These are phyloP conservation scores for Nesidiocoris tenuis DNA, from an alignment of 2,888 invertebrate genomes.

Conservation along the genomic window DNA sequence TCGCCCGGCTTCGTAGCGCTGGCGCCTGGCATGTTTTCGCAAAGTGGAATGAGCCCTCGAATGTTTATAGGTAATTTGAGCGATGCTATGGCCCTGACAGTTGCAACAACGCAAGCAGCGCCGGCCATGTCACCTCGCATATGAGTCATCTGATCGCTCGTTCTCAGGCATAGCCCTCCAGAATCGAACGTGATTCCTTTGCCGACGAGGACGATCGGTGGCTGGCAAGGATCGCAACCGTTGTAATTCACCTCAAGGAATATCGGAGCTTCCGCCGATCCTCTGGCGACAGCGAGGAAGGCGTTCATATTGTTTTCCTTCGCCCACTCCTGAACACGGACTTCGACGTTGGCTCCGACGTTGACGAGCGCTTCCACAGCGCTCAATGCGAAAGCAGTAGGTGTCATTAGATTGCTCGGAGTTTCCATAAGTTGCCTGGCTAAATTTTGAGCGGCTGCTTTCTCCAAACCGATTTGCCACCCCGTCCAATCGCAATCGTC, in stretches of 20 bases:
- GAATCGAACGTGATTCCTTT: slow-evolving; percentile 68
- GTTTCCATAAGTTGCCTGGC: slow-evolving; percentile 75
- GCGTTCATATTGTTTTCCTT: slow-evolving; percentile 76
- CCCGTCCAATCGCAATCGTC: slow-evolving; percentile 68
- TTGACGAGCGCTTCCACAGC: slow-evolving; percentile 61
- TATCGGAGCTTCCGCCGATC: slow-evolving; percentile 74
- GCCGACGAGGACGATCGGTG: slow-evolving; percentile 73
- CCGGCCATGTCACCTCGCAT: slow-evolving; percentile 88
- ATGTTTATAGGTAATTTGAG: slow-evolving; percentile 72
- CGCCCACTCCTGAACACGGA: slow-evolving; percentile 72
- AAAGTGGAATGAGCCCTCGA: slow-evolving; percentile 71
- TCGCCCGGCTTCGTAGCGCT: slow-evolving; percentile 77
- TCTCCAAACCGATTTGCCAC: slow-evolving; percentile 70
- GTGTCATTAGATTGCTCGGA: slow-evolving; percentile 77
- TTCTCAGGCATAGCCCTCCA: slow-evolving; percentile 73
- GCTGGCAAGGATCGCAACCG: slow-evolving; percentile 60
- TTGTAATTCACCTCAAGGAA: slow-evolving; percentile 78
- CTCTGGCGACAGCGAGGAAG: slow-evolving; percentile 72
- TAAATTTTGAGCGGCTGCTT: slow-evolving; percentile 78
- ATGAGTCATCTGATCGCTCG: slow-evolving; percentile 61
- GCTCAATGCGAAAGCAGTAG: slow-evolving; percentile 72
- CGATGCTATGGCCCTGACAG: slow-evolving; percentile 72
- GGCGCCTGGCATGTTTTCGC: slow-evolving; percentile 78
- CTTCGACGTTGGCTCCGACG: slow-evolving; percentile 64
- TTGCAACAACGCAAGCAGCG: slow-evolving; percentile 73